A percentile compares a stretch with the other conserved stretches of the same genome.
phyloP scores from a whole-genome alignment of 2,888 invertebrate species.

The Scaptomyza flava region DNA sequence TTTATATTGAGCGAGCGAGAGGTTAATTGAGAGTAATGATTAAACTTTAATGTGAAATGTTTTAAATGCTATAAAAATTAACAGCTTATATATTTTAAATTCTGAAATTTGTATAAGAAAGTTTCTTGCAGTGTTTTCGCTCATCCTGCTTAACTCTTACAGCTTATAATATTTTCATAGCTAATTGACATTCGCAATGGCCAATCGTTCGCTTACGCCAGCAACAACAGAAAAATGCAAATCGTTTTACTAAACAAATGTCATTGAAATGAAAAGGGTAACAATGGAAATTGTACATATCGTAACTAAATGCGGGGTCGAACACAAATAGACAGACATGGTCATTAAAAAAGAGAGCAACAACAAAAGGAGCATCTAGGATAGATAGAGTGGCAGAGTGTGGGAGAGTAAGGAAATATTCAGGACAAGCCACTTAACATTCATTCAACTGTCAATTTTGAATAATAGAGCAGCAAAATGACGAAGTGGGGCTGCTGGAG shows the following conservation, averaged over 20 bases:
- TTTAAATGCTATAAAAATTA: no score
- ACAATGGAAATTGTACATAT: conserved; percentile 15
- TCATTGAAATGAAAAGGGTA: conserved; percentile 65
- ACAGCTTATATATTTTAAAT: no score
- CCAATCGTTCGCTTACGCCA: conserved; percentile 27
- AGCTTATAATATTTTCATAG: conserved; percentile 65
- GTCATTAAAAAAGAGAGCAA: conserved; percentile 9
- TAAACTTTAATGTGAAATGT: no score
- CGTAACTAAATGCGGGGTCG: not conserved
- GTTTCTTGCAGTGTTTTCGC: not conserved
- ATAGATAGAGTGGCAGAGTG: not conserved
- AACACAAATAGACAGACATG: conserved; percentile 34
- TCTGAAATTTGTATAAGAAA: not conserved
- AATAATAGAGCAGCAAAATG: conserved; percentile 75
- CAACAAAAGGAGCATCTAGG: not conserved
- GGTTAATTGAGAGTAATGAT: not conserved
- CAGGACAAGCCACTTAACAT: conserved; percentile 63
- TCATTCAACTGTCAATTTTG: conserved; percentile 76
- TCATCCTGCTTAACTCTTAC: not conserved
- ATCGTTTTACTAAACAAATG: conserved; percentile 51
- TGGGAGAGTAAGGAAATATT: conserved; percentile 1
- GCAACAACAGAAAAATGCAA: conserved; percentile 32
- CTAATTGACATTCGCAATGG: conserved; percentile 71
- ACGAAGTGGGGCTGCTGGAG: conserved; percentile 16
- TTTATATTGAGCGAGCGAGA: not conserved